Percentiles rank a stretch among this genome's conserved stretches.
These are phyloP conservation scores for Corythaixoides concolor DNA, from an alignment of 2,113 vertebrate genomes.

Conservation along the genomic window DNA sequence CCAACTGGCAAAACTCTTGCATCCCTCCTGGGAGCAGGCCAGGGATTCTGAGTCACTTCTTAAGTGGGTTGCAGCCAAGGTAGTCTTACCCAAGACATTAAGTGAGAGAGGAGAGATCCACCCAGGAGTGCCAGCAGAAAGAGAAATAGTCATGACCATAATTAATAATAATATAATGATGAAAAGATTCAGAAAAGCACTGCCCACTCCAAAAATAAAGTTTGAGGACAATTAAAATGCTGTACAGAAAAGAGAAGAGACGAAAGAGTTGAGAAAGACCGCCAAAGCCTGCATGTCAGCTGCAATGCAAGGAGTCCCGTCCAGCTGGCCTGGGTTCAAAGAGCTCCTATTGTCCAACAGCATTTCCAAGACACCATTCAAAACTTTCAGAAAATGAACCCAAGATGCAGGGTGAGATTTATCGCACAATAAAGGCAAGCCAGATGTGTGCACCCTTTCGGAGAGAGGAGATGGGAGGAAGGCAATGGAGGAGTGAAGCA, in stretches of 20 bases:
- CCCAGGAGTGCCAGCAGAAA: conserved; percentile 55
- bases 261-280: conserved; percentile 47
- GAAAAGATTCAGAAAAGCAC: conserved; percentile 38
- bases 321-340: conserved; percentile 68
- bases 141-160: conserved; percentile 34
- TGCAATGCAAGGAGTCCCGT: conserved; percentile 33
- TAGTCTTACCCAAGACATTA: conserved; percentile 51
- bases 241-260: conserved; percentile 42
- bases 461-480: neutral
- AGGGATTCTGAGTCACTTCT: conserved; percentile 67
- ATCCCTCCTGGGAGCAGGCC: conserved; percentile 53
- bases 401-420: conserved; percentile 66
- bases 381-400: conserved; percentile 66
- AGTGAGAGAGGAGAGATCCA: conserved; percentile 44
- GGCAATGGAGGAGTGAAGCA: neutral
- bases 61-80: conserved; percentile 39
- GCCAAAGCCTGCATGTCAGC: conserved; percentile 68
- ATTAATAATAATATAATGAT: conserved; percentile 56
- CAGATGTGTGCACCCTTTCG: neutral
- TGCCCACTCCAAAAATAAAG: conserved; percentile 73
- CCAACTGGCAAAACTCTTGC: conserved; percentile 46
- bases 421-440: conserved; percentile 54
- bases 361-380: conserved; percentile 65
- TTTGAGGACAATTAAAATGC: conserved; percentile 64
- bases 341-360: conserved; percentile 59